These are phyloP conservation scores for Miniopterus natalensis DNA, from an alignment of 2,113 vertebrate species.

Conservation along the genomic window DNA sequence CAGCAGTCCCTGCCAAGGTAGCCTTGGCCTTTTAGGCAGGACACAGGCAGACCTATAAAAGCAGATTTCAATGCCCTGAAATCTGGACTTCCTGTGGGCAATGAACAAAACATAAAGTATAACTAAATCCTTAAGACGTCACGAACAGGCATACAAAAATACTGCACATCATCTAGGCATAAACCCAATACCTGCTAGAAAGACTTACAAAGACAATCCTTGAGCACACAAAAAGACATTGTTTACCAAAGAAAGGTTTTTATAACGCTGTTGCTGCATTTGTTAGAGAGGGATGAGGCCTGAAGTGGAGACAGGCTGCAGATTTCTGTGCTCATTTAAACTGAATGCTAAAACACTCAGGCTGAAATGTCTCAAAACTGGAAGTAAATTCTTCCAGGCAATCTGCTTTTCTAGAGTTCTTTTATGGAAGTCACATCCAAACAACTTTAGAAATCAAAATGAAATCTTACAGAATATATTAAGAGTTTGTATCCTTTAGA, in stretches of 20 bases:
- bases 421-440: constrained; percentile 58
- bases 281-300: constrained; percentile 37
- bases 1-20: neutral
- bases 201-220: constrained; percentile 12
- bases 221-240: constrained; percentile 11
- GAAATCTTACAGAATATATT: constrained; percentile 66
- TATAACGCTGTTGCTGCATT: neutral
- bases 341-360: constrained; percentile 45
- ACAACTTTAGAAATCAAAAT: constrained; percentile 71
- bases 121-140: constrained; percentile 32
- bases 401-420: constrained; percentile 62
- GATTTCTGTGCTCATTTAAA: constrained; percentile 47
- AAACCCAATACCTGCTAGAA: constrained; percentile 6
- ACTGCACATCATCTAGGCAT: neutral
- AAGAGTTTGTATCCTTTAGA: constrained; percentile 44
- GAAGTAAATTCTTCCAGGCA: constrained; percentile 63
- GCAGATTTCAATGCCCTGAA: neutral
- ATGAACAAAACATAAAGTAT: neutral
- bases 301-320: neutral
- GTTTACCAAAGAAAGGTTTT: constrained; percentile 49
- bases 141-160: constrained; percentile 53
- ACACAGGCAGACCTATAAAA: neutral
- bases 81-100: constrained; percentile 33
- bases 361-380: constrained; percentile 4
- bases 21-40: neutral